These are phyloP conservation scores for Diplogasteroides magnus DNA, from an alignment of 1,140 invertebrate genomes.

Conservation along the genomic window DNA sequence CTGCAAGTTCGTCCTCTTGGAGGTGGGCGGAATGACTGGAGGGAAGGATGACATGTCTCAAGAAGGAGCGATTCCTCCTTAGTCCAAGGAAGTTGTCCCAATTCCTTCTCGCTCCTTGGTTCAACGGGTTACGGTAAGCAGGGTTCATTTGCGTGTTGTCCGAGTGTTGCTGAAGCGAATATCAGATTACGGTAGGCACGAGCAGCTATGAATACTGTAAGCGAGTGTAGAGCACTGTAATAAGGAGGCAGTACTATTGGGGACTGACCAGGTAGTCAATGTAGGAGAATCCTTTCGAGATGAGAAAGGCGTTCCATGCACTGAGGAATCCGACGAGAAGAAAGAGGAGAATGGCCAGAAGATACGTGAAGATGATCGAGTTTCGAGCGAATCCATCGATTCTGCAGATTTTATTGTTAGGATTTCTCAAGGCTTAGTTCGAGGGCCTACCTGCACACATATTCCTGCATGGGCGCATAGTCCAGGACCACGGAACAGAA, in stretches of 20 bases:
- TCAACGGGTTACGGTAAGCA: conserved; percentile 7
- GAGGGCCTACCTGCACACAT: conserved; percentile 16
- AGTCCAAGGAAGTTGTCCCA: conserved; percentile 34
- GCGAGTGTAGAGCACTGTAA: no score
- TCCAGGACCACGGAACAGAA: conserved; percentile 22
- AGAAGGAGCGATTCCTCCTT: conserved; percentile 26
- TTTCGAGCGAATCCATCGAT: conserved; percentile 20
- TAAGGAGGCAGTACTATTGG: neutral
- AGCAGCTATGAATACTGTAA: no score
- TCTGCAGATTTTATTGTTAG: neutral
- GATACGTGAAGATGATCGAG: conserved; percentile 28
- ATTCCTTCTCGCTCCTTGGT: conserved; percentile 21
- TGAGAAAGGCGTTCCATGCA: conserved; percentile 28
- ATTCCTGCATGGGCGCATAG: conserved; percentile 19
- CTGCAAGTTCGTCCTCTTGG: conserved; percentile 13
- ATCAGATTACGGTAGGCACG: no score
- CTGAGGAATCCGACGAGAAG: conserved; percentile 27
- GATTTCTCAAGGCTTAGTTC: neutral
- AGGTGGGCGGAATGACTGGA: conserved; percentile 16
- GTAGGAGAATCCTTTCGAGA: conserved; percentile 29
- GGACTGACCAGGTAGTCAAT: conserved; percentile 33
- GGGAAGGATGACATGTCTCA: conserved; percentile 23
- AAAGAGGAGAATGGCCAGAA: conserved; percentile 20
- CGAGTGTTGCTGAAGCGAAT: conserved; percentile 16
- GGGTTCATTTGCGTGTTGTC: conserved; percentile 3